Evolutionary conservation across 2,888 invertebrate genomes (phyloP).

Genomic region (Ennomos erosarius): DNA sequence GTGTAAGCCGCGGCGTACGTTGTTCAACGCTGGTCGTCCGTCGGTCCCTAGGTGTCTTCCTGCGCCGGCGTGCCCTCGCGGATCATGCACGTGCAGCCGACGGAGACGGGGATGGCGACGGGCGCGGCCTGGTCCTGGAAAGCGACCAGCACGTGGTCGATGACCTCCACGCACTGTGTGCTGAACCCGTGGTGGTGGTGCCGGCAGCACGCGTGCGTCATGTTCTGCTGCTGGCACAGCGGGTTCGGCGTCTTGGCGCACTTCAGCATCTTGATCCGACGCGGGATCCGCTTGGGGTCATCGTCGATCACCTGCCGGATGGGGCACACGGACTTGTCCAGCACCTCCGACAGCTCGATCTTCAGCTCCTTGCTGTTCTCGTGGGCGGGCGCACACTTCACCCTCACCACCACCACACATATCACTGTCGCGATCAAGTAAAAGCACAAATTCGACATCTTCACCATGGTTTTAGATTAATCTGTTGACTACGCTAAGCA

Average conservation of each 20-base stretch:
- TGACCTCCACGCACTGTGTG: conserved; percentile 73
- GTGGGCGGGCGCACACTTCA: conserved; percentile 35
- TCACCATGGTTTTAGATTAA: not conserved
- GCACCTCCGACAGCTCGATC: conserved; percentile 58
- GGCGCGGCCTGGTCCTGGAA: conserved; percentile 49
- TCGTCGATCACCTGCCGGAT: conserved; percentile 62
- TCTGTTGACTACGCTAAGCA: too few relatives aligned
- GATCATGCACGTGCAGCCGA: conserved; percentile 77
- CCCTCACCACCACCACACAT: conserved; percentile 27
- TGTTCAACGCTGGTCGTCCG: conserved; percentile 40
- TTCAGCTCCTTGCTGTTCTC: conserved; percentile 39
- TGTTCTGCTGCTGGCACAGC: conserved; percentile 59
- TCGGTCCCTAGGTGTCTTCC: conserved; percentile 43
- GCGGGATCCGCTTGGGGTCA: conserved; percentile 64
- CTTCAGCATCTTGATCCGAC: conserved; percentile 69
- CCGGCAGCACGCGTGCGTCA: conserved; percentile 69
- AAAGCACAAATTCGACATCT: conserved; percentile 31
- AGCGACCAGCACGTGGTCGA: conserved; percentile 71
- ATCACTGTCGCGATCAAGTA: conserved; percentile 35
- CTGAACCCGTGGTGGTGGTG: conserved; percentile 60
- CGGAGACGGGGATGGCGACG: conserved; percentile 58
- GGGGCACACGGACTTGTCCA: conserved; percentile 73
- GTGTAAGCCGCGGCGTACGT: conserved; percentile 27
- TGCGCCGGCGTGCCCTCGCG: conserved; percentile 47
- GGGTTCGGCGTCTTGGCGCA: conserved; percentile 64